A percentile compares a stretch with the other conserved stretches of the same genome.
Conservation (phyloP, 2,113 vertebrate species). For the Pseudonaja textilis region DNA sequence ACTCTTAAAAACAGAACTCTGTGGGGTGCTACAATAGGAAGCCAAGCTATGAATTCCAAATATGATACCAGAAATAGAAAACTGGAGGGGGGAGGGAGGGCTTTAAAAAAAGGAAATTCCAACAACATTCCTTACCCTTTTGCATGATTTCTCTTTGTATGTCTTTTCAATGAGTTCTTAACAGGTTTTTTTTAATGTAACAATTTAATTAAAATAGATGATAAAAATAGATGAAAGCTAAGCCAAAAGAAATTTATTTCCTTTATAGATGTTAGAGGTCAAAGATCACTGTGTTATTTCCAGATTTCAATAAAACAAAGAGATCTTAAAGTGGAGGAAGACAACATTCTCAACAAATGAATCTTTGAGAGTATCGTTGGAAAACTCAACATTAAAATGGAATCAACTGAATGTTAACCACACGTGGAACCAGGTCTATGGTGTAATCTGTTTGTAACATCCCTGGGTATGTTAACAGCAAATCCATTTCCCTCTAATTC, state of each 20-base stretch:
- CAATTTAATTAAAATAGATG: conserved; percentile 28
- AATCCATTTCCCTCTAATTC: neutral
- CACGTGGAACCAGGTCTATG: neutral
- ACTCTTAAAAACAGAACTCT: conserved; percentile 45
- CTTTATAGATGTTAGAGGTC: neutral
- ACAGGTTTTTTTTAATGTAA: conserved; percentile 61
- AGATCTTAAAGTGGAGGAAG: neutral
- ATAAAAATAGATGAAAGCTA: conserved; percentile 53
- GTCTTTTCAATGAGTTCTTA: conserved; percentile 62
- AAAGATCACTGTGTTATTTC: neutral
- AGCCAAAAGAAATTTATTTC: neutral
- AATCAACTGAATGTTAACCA: neutral
- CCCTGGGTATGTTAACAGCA: neutral
- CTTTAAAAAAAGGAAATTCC: conserved; percentile 55
- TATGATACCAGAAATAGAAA: conserved; percentile 64
- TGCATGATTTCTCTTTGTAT: conserved; percentile 61
- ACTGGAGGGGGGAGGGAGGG: neutral
- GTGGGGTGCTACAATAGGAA: conserved; percentile 63
- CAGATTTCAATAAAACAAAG: neutral
- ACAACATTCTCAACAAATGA: neutral
- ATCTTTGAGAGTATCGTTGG: neutral
- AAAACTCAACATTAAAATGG: neutral
- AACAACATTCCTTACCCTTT: conserved; percentile 52
- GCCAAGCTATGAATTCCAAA: conserved; percentile 60
- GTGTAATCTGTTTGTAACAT: neutral